Evolutionary conservation across 2,888 invertebrate genomes (phyloP).

Genomic region (Amblyteles armatorius): DNA sequence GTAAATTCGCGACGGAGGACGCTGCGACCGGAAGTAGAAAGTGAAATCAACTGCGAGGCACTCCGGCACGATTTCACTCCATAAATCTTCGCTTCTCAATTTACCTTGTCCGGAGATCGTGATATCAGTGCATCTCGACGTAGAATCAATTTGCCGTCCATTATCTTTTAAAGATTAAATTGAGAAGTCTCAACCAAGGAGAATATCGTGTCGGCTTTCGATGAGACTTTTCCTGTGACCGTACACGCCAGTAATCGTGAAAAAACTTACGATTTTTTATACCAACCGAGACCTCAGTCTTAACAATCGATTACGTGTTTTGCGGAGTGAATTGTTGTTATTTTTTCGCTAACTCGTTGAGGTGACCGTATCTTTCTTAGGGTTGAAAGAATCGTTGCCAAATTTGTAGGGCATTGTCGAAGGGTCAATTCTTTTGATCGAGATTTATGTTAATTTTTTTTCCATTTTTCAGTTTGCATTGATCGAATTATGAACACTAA

Average conservation of each 20-base stretch:
- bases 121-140: constrained; percentile 35
- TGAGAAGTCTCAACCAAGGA: too few species aligned
- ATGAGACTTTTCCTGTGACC: background rate
- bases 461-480: background rate
- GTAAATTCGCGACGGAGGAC: constrained; percentile 33
- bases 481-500: too few species aligned
- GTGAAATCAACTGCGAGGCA: constrained; percentile 52
- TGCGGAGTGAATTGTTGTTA: background rate
- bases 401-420: background rate
- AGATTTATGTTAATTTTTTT: background rate
- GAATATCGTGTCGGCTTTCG: too few species aligned
- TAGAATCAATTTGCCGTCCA: background rate
- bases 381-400: background rate
- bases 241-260: too few species aligned
- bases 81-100: constrained; percentile 25
- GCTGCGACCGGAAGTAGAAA: constrained; percentile 60
- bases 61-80: constrained; percentile 47
- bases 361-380: background rate
- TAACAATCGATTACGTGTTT: too few species aligned
- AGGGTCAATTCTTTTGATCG: background rate
- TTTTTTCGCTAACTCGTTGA: background rate
- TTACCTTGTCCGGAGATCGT: background rate
- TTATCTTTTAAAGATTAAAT: background rate
- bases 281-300: background rate
- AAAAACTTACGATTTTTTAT: background rate